phyloP scores from a whole-genome alignment of 1,140 invertebrate genomes.

The Cotesia glomerata region DNA sequence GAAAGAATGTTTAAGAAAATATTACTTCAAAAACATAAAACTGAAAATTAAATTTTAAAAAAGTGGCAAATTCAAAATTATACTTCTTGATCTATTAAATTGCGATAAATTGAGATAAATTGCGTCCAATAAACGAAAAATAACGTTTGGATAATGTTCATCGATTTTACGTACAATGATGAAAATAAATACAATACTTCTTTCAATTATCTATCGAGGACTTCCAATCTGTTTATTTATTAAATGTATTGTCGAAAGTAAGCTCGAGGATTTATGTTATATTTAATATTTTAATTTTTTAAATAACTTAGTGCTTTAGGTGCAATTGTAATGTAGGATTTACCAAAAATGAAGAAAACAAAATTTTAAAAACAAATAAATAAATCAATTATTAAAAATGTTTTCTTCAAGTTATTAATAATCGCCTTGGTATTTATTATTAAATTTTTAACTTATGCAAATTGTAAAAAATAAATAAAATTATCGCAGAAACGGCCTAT shows the following conservation, averaged over 20 bases:
- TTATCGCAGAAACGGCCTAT: neutral
- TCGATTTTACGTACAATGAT: slow-evolving; percentile 2
- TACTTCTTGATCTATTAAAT: neutral
- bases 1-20: slow-evolving; percentile 47
- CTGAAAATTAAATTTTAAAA: neutral
- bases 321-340: neutral
- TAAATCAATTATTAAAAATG: neutral
- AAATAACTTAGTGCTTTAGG: neutral
- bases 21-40: too few species aligned
- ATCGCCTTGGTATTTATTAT: too few species aligned
- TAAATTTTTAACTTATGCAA: too few species aligned
- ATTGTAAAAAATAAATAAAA: too few species aligned
- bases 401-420: too few species aligned
- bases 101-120: too few species aligned
- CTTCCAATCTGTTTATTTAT: slow-evolving; percentile 35
- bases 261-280: neutral
- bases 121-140: neutral
- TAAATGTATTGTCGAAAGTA: neutral
- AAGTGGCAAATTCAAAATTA: neutral
- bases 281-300: neutral
- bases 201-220: slow-evolving; percentile 48
- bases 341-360: neutral
- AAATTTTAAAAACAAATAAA: neutral
- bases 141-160: neutral
- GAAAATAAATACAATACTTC: slow-evolving; percentile 8